A percentile compares a stretch with the other conserved stretches of the same genome.
These are phyloP conservation scores for Grallaria varia DNA, from an alignment of 2,113 vertebrate genomes.

Conservation along the genomic window DNA sequence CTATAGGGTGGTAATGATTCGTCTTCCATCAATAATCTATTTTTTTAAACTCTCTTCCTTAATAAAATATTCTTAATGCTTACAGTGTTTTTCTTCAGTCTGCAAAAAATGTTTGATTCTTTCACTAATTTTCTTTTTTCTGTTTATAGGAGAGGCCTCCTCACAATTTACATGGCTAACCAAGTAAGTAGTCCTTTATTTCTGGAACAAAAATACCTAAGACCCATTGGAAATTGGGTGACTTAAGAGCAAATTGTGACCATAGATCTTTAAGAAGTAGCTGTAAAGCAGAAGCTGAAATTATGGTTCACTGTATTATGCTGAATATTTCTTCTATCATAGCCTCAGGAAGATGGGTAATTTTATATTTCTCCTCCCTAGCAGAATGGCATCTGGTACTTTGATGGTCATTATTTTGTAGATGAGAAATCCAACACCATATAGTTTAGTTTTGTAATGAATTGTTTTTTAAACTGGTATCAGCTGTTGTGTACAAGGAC, in stretches of 20 bases:
- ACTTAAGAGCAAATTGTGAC: neutral
- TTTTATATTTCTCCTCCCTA: neutral
- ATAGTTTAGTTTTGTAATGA: neutral
- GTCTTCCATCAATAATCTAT: neutral
- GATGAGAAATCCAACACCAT: neutral
- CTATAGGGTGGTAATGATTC: neutral
- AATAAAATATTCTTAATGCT: neutral
- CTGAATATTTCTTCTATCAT: neutral
- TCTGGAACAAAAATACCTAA: neutral
- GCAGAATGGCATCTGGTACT: neutral
- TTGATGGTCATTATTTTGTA: neutral
- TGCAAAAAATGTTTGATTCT: neutral
- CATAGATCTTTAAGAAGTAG: neutral
- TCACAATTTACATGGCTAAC: conserved; percentile 99
- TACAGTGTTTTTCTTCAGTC: neutral
- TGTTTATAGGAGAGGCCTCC: conserved; percentile 90
- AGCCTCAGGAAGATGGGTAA: neutral
- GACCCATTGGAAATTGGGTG: neutral
- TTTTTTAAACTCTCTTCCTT: neutral
- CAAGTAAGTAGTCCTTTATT: conserved; percentile 83
- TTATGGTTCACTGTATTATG: neutral
- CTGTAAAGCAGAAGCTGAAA: neutral
- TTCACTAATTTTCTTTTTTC: conserved; percentile 12
- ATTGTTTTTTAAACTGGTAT: neutral
- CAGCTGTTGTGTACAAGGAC: neutral